Conservation (phyloP, 2,888 invertebrate genomes). For the Sesamia inferens region DNA sequence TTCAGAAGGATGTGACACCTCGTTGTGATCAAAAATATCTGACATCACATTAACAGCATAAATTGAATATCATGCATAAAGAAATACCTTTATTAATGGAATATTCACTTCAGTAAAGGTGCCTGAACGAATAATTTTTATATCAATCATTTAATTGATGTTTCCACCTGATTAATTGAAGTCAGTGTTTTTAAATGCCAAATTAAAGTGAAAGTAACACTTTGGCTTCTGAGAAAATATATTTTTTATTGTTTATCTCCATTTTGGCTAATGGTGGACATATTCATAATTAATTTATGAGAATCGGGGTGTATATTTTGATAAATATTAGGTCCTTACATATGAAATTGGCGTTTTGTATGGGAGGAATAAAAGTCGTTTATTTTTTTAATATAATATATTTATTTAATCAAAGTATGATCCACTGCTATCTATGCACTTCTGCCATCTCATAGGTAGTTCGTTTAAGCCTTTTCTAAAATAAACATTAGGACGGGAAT, state of each 20-base stretch:
- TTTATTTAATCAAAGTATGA: too few relatives aligned
- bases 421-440: too few relatives aligned
- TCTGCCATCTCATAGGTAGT: too few relatives aligned
- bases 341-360: too few relatives aligned
- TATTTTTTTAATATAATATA: too few relatives aligned
- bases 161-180: conserved; percentile 32
- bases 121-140: conserved; percentile 2
- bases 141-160: conserved; percentile 30
- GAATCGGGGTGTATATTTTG: neutral
- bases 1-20: too few relatives aligned
- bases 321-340: too few relatives aligned
- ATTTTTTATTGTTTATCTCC: conserved; percentile 4
- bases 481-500: too few relatives aligned
- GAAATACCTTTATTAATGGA: conserved; percentile 1
- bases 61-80: neutral
- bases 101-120: conserved; percentile 18
- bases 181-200: conserved; percentile 10
- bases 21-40: neutral
- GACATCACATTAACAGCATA: neutral
- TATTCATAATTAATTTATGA: neutral
- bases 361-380: too few relatives aligned
- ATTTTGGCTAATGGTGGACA: neutral
- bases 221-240: neutral
- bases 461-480: too few relatives aligned
- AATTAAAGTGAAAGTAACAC: conserved; percentile 16